Conservation (phyloP, 2,888 invertebrate species). For the Protonemura montana region DNA sequence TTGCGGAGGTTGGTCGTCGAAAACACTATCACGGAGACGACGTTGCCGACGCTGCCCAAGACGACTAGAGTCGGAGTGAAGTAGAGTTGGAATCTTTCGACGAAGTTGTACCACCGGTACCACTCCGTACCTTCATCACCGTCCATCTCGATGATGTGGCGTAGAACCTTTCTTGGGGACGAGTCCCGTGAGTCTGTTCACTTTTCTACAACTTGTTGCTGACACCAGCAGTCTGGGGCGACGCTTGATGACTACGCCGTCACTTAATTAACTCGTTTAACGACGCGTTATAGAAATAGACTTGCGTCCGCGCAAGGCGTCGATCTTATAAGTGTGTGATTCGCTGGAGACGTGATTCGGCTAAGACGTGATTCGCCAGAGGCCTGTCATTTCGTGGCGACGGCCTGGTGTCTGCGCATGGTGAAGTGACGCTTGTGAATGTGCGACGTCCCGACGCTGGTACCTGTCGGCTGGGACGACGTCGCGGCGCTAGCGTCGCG, state of each 20-base stretch:
- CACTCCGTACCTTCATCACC: neutral
- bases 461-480: neutral
- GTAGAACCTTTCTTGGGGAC: neutral
- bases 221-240: neutral
- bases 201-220: neutral
- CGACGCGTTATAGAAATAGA: neutral
- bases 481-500: conserved; percentile 23
- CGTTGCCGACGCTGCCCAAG: conserved; percentile 77
- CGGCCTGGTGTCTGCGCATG: neutral
- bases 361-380: neutral
- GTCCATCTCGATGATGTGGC: neutral
- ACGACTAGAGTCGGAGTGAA: conserved; percentile 75
- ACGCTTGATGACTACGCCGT: conserved; percentile 43
- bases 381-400: neutral
- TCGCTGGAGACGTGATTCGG: neutral
- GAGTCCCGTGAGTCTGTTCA: neutral
- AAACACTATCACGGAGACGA: conserved; percentile 77
- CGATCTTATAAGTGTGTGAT: neutral
- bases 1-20: conserved; percentile 74
- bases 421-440: conserved; percentile 17
- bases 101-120: conserved; percentile 45
- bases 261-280: conserved; percentile 36
- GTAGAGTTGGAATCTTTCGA: conserved; percentile 61
- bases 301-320: neutral
- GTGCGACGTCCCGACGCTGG: conserved; percentile 31